phyloP scores from a whole-genome alignment of 2,113 vertebrate genomes.

The Lycocorax pyrrhopterus region DNA sequence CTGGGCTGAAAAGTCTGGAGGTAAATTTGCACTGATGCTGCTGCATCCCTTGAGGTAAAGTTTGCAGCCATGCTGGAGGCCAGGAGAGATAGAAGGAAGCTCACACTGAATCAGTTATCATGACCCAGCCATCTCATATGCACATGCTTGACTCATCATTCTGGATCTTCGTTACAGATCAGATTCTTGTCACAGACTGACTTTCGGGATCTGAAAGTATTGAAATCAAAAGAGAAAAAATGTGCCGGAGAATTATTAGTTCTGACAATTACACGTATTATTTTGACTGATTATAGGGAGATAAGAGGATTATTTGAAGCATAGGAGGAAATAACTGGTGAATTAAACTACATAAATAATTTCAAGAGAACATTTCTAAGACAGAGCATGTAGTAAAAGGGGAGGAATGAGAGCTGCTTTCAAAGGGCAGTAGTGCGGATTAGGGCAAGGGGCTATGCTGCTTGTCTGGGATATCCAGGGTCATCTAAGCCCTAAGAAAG shows the following conservation, averaged over 20 bases:
- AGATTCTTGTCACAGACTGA: neutral
- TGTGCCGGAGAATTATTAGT: neutral
- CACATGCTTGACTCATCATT: neutral
- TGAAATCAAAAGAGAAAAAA: neutral
- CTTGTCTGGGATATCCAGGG: constrained; percentile 1
- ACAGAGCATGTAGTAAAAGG: neutral
- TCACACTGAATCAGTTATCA: neutral
- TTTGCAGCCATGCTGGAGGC: neutral
- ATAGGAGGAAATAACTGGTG: neutral
- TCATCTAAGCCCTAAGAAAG: constrained; percentile 26
- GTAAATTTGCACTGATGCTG: neutral
- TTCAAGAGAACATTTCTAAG: neutral
- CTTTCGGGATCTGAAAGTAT: neutral
- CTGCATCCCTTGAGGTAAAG: neutral
- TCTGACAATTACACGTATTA: neutral
- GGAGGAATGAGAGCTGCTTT: neutral
- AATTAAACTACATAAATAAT: neutral
- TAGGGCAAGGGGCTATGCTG: neutral
- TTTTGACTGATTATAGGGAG: neutral
- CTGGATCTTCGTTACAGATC: neutral
- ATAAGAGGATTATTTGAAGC: neutral
- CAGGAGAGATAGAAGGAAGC: neutral
- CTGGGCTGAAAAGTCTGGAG: neutral
- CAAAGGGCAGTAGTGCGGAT: neutral
- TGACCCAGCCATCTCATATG: neutral